These are phyloP conservation scores for Phenganax stokvisi DNA, from an alignment of 92 coral and sea anemone genomes.

Conservation along the genomic window DNA sequence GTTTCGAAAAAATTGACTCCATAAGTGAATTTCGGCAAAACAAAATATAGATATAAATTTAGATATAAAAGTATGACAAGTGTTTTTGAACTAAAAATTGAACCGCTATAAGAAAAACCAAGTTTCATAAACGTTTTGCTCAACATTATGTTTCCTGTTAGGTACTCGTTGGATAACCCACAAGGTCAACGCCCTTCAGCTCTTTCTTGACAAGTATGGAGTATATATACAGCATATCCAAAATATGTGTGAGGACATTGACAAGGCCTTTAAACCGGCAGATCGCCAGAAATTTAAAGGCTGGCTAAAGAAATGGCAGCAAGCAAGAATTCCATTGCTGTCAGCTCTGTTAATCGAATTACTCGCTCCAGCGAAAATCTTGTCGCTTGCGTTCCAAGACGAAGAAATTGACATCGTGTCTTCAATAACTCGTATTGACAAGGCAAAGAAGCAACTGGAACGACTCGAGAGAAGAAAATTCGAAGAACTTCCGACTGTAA, in stretches of 20 bases:
- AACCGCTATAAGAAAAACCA: too few species aligned
- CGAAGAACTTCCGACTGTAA: conserved; percentile 45
- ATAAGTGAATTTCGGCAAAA: conserved; percentile 7
- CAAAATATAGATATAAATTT: not conserved
- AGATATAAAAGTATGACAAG: not conserved
- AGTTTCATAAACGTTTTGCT: too few species aligned
- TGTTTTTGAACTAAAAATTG: too few species aligned
- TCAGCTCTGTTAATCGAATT: conserved; percentile 38
- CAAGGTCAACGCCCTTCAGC: conserved; percentile 61
- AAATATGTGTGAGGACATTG: conserved; percentile 51
- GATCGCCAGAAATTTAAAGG: conserved; percentile 66
- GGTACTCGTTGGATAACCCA: conserved; percentile 71
- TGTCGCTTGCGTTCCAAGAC: conserved; percentile 59
- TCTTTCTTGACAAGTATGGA: conserved; percentile 58
- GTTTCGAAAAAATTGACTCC: conserved; percentile 14
- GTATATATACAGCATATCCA: conserved; percentile 60
- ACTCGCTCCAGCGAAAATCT: conserved; percentile 55
- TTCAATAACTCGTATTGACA: conserved; percentile 34
- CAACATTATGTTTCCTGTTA: conserved; percentile 16
- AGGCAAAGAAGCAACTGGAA: conserved; percentile 37
- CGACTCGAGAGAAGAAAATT: conserved; percentile 27
- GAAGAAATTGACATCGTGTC: conserved; percentile 45
- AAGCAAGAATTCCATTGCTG: conserved; percentile 33
- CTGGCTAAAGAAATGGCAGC: conserved; percentile 46
- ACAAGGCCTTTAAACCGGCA: conserved; percentile 50